Evolutionary conservation across 2,113 vertebrate species (phyloP).

Genomic region (Emydocephalus ijimae): DNA sequence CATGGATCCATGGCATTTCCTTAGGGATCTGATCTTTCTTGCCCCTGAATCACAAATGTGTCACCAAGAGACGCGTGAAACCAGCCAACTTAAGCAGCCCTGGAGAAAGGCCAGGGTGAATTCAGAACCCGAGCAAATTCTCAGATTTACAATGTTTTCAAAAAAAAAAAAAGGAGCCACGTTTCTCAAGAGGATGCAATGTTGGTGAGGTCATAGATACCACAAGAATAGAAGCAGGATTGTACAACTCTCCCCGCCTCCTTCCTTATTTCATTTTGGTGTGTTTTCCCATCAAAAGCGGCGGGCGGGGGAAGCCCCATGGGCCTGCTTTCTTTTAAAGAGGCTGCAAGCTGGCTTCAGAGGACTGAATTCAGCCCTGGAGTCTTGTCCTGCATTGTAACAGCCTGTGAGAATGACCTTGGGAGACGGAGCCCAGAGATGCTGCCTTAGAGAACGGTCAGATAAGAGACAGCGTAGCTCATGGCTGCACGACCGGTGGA

Average conservation of each 20-base stretch:
- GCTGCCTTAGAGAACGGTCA: background rate
- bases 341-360: background rate
- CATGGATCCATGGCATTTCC: background rate
- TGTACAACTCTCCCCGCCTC: background rate
- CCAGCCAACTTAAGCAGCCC: background rate
- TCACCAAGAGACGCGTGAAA: background rate
- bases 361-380: background rate
- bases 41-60: background rate
- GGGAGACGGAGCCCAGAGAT: background rate
- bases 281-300: background rate
- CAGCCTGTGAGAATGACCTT: background rate
- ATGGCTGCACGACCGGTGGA: background rate
- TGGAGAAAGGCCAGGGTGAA: background rate
- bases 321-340: background rate
- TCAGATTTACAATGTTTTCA: background rate
- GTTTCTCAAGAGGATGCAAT: background rate
- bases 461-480: background rate
- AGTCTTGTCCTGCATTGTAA: background rate
- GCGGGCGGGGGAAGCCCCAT: background rate
- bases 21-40: background rate
- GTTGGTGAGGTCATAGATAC: background rate
- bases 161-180: background rate
- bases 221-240: background rate
- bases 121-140: background rate
- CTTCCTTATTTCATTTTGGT: background rate